Evolutionary conservation across 2,113 vertebrate species (phyloP).

Genomic region (Leptocoma aspasia): DNA sequence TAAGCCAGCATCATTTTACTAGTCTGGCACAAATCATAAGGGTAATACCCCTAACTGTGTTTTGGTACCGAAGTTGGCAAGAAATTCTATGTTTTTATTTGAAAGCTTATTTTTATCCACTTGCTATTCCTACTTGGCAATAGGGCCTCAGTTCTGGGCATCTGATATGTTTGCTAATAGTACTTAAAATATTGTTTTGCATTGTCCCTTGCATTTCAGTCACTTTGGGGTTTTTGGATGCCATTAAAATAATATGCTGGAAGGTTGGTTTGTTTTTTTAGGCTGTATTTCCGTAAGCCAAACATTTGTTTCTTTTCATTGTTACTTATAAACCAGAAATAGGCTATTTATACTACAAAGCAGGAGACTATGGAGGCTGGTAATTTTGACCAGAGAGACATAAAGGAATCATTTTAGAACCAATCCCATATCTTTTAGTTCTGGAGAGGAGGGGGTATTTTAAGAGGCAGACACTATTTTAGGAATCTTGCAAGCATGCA

Average conservation of each 20-base stretch:
- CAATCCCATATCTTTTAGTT: background rate
- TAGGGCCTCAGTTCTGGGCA: background rate
- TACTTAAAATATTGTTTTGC: background rate
- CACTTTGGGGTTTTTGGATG: background rate
- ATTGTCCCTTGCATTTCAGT: background rate
- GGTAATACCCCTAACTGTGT: background rate
- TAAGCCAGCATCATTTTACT: background rate
- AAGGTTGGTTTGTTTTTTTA: background rate
- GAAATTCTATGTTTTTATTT: background rate
- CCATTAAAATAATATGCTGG: background rate
- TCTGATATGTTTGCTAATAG: background rate
- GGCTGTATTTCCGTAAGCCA: background rate
- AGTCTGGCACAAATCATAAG: background rate
- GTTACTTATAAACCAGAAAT: background rate
- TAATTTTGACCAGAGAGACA: background rate
- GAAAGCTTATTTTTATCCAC: background rate
- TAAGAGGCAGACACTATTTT: background rate
- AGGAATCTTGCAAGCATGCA: background rate
- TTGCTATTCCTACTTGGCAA: background rate
- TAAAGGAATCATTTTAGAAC: background rate
- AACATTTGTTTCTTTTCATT: background rate
- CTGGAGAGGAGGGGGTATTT: background rate
- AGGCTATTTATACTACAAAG: background rate
- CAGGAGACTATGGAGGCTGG: background rate
- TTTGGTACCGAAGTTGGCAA: background rate